A percentile compares a stretch with the other conserved stretches of the same genome.
Conservation (phyloP, 2,888 invertebrate genomes). For the Dynastes maya region DNA sequence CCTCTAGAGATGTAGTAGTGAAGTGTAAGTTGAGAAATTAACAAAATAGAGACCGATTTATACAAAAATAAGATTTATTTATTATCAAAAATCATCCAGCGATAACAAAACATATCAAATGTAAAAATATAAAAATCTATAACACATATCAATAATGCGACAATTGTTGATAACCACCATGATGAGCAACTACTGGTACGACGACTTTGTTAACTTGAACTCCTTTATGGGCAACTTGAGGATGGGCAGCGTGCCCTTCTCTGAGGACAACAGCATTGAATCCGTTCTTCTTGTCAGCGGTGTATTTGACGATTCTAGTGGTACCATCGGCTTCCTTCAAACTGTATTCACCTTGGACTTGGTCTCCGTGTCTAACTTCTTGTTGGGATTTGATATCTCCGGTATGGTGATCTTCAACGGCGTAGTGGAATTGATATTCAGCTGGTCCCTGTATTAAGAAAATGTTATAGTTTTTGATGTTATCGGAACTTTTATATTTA, state of each 20-base stretch:
- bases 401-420: slow-evolving; percentile 43
- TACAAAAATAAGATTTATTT: not conserved
- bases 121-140: no score
- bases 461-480: not conserved
- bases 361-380: slow-evolving; percentile 33
- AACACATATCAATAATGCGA: not conserved
- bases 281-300: slow-evolving; percentile 42
- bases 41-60: not conserved
- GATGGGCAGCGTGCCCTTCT: slow-evolving; percentile 51
- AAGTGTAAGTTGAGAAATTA: not conserved
- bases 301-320: slow-evolving; percentile 36
- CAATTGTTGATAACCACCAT: slow-evolving; percentile 14
- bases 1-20: no score
- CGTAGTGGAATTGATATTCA: slow-evolving; percentile 50
- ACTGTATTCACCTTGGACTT: slow-evolving; percentile 41
- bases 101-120: no score
- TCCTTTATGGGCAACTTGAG: slow-evolving; percentile 29
- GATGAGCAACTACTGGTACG: slow-evolving; percentile 28
- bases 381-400: slow-evolving; percentile 47
- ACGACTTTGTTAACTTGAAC: slow-evolving; percentile 16
- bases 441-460: slow-evolving; percentile 5
- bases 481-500: not conserved
- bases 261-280: slow-evolving; percentile 46
- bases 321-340: slow-evolving; percentile 46
- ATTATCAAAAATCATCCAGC: not conserved